A percentile compares a stretch with the other conserved stretches of the same genome.
Conservation (phyloP, 2,113 vertebrate genomes). For the Gorilla gorilla region DNA sequence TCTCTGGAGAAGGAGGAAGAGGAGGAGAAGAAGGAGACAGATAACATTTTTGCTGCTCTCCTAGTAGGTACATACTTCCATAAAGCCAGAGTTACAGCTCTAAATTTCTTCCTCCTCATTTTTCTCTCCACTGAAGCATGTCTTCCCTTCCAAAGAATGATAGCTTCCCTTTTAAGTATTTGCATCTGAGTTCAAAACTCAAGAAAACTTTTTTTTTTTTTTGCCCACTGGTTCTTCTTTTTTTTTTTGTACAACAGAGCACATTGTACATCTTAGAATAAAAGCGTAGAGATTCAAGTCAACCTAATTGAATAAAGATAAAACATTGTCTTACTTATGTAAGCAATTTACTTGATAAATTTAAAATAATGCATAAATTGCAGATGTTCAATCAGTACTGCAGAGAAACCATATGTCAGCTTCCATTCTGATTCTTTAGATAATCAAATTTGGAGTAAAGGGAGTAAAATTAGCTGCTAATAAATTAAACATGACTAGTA, state of each 20-base stretch:
- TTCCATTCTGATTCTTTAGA: background rate
- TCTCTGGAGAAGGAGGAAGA: fast-evolving
- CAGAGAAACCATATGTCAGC: background rate
- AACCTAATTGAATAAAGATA: background rate
- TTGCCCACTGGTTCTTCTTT: background rate
- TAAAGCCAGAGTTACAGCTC: background rate
- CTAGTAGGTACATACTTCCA: background rate
- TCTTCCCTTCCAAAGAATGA: background rate
- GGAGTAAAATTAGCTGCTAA: constrained; percentile 39
- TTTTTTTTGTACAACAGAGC: background rate
- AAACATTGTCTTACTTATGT: background rate
- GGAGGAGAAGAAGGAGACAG: fast-evolving
- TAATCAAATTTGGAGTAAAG: background rate
- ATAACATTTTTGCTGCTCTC: background rate
- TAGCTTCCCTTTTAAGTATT: background rate
- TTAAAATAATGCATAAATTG: background rate
- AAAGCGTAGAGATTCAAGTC: background rate
- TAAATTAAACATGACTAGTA: constrained; percentile 35
- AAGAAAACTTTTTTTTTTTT: background rate
- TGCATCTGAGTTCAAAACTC: background rate
- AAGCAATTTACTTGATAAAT: constrained; percentile 1
- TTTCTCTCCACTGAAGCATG: background rate
- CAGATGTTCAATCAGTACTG: background rate
- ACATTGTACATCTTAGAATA: background rate
- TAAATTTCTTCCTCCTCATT: background rate